Evolutionary conservation across 2,113 vertebrate genomes (phyloP), one percentile per base, ranked within the genome.

Genomic region (Monopterus albus): DNA sequence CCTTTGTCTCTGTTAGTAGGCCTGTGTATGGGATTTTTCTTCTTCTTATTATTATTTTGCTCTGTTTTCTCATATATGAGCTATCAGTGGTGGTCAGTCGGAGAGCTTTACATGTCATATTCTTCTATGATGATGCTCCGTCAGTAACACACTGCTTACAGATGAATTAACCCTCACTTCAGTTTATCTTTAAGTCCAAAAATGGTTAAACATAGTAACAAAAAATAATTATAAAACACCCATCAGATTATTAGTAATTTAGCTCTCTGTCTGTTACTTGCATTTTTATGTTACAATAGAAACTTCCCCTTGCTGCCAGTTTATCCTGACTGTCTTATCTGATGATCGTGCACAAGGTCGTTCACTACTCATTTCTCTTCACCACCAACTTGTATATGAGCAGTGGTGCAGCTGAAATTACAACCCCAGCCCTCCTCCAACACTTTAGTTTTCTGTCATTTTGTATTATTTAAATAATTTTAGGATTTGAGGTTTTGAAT

Each of bases 1-100:
- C 63, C 56, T 81, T 77, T 81, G 75, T 75, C 52, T 66, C 56
- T 18, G 52, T 39, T 46, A 38, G 18, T 7, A 15, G 31, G 36
- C 26, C 56, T 49, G 5, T 61, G 50, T 52, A 62, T 1, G 49
- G 36, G 39, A 33, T 29, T 50, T 20, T 31, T 43, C 42, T 38
- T 36, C 23, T 33, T 45, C 66, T 36, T 20, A 33, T 45, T 61
- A 51, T 33, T 40, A 31, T 53, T 21, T n/a, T n/a, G n/a, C n/a
- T 31, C 26, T 23, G 14, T n/a, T n/a, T n/a, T n/a, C n/a, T n/a
- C n/a, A n/a, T n/a, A n/a, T n/a, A 36, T 14, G 12, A 39, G 20
- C 45, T 4, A 14, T 0, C 21, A 35, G 1, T 40, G 14, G 7
- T 15, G 11, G 15, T 52, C 26, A 12, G 7, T 29, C 3, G 17